Evolutionary conservation across 64 coral and sea anemone species (phyloP), one percentile per base, ranked within the genome.

Genomic region (Porites australiensis): DNA sequence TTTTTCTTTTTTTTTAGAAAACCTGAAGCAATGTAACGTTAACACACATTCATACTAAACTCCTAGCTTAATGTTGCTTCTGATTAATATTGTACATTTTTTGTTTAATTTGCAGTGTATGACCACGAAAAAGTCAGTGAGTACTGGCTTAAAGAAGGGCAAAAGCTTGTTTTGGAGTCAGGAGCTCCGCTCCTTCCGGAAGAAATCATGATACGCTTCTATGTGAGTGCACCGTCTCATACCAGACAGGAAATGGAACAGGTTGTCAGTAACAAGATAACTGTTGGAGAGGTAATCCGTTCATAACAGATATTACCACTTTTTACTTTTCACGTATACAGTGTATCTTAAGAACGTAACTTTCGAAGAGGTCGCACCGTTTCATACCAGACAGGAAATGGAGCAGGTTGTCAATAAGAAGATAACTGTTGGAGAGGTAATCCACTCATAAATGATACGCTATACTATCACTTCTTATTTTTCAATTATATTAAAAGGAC

Each of bases 171-270:
- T 9, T 20, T 92, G 12, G 81, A 92, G 44, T 2, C 57, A 13
- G 81, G 72, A n/a, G 62, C 58, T 47, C 90, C 81, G 2, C 70
- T 86, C 44, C 65, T 74, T 18, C 52, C 61, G 23, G 46, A 72
- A 10, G 69, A 92, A 80, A 91, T 91, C 67, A 82, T 72, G 55
- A 68, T 91, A 16, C 66, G 78, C 2, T 91, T 59, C 37, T 91
- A 82, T 11, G 37, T 82, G 0, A 58, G 78, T 20, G 60, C 89
- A 2, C 13, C 77, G 12, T 73, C 48, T 53, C 64, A 58, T 18
- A 60, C 65, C 44, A 81, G 89, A 73, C 6, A 69, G 44, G 89
- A 91, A 70, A 18, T 72, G 75, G 89, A 91, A 91, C 65, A n/a
- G n/a, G n/a, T n/a, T n/a, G n/a, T n/a, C n/a, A n/a, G n/a, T n/a